Evolutionary conservation across 35 echinoderm and acorn worm genomes (phyloP).

Genomic region (Nesometra sesokonis): DNA sequence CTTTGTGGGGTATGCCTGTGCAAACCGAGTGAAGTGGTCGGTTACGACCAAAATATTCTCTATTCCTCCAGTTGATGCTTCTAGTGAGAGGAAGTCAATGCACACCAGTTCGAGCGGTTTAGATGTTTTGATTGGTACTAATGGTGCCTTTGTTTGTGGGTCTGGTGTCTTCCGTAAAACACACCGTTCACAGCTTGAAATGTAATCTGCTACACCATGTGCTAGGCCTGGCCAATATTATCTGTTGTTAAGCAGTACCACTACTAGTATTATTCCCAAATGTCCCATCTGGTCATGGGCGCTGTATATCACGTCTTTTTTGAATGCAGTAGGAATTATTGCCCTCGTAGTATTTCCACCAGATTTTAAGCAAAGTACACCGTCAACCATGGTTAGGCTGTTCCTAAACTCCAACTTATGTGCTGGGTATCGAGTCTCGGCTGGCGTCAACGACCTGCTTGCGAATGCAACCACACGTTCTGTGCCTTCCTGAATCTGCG

Average conservation of each 20-base stretch:
- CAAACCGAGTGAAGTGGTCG: slow-evolving; percentile 34
- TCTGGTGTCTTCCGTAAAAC: slow-evolving; percentile 21
- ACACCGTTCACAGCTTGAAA: slow-evolving; percentile 20
- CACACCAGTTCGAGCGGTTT: slow-evolving; percentile 9
- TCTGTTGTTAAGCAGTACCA: background rate
- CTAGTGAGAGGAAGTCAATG: slow-evolving; percentile 24
- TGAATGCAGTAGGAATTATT: too few relatives aligned
- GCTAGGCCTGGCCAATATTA: slow-evolving; percentile 6
- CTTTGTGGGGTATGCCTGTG: slow-evolving; percentile 17
- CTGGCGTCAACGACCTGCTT: background rate
- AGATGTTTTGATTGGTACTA: background rate
- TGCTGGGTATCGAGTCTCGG: background rate
- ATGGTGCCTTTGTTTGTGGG: background rate
- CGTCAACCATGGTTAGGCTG: too few relatives aligned
- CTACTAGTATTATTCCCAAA: slow-evolving; percentile 25
- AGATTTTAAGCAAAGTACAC: background rate
- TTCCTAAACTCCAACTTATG: background rate
- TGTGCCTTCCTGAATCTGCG: background rate
- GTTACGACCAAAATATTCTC: slow-evolving; percentile 31
- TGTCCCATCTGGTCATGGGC: slow-evolving; percentile 51
- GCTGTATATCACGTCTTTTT: background rate
- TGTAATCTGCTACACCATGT: background rate
- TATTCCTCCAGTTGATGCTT: background rate
- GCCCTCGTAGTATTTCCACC: background rate
- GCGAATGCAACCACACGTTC: background rate